phyloP scores from a whole-genome alignment of 2,888 invertebrate genomes.

The Toxonevra muliebris region DNA sequence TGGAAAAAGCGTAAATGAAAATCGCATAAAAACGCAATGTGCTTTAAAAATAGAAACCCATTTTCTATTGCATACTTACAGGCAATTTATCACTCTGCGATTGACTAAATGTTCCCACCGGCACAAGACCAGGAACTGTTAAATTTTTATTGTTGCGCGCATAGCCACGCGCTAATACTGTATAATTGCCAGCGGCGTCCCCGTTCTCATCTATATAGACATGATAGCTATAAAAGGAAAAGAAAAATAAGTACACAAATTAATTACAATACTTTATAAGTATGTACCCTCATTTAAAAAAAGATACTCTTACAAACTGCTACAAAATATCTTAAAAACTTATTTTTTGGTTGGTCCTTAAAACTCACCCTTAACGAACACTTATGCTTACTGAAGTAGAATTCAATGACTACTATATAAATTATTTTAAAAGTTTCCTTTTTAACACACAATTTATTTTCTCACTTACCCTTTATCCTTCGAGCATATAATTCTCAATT shows the following conservation, averaged over 20 bases:
- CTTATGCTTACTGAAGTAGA: no score
- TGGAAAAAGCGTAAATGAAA: neutral
- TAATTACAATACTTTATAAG: neutral
- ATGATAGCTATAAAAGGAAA: constrained; percentile 75
- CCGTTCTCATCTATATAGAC: constrained; percentile 93
- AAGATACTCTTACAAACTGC: no score
- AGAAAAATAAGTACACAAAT: neutral
- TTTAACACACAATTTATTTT: no score
- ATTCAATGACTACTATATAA: no score
- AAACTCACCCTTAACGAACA: no score
- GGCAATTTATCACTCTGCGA: constrained; percentile 72
- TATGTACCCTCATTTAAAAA: no score
- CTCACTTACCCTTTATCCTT: neutral
- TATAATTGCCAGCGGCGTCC: constrained; percentile 94
- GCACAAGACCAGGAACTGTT: constrained; percentile 75
- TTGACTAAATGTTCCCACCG: constrained; percentile 78
- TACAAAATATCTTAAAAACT: no score
- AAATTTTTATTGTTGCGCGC: constrained; percentile 59
- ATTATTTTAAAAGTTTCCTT: no score
- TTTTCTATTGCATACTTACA: constrained; percentile 69
- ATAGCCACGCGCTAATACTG: constrained; percentile 74
- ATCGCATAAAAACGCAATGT: neutral
- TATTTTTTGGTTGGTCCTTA: no score
- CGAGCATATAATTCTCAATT: constrained; percentile 14
- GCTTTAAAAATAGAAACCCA: neutral